Base-by-base conservation (phyloP, 2,797 vertebrate species). In the Spea hammondii region DNA sequence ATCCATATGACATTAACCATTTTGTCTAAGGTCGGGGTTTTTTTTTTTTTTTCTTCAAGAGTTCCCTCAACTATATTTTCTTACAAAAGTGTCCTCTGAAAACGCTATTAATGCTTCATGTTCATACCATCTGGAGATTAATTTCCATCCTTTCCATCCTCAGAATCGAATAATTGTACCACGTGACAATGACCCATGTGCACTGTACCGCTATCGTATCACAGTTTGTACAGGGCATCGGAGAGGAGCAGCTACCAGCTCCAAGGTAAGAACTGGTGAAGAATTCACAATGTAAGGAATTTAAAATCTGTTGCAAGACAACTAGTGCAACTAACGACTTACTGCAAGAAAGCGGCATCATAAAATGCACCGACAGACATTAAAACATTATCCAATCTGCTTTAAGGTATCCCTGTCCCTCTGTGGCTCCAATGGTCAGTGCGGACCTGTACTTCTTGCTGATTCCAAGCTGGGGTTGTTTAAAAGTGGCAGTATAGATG, bases 201-300 rank as follows among this genome's bases (percentile, higher is more conserved):
- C 92, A 71, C 87, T 87, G 32, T 94, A 95, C 85, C 92, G 90
- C 83, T 95, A 95, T 84, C 85, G 93, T 72, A 70, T 95, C 47
- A 85, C 88, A 13, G 83, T 94, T 72, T 92, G 93, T 82, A 95
- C 94, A 4, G 92, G 94, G 32, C 85, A 91, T 81, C 91, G 93
- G n/a, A 91, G 87, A 76, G 89, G 88, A 0, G 90, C 92, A 3
- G 91, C 91, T 17, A 94, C 94, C 4, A 85, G 89, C 70, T 91
- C 94, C 57, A 92, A 89, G 81, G 94, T 94, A 83, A 87, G 84
- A 65, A 6, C 67, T 32, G 32, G 32, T 32, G 32, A 32, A 32
- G 32, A 32, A 32, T 32, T 32, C 2, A 2, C 32, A 32, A 32
- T 32, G 32, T 32, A 32, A 32, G 32, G 32, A 32, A 32, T 32